phyloP scores from a whole-genome alignment of 1,140 invertebrate species.

The Medauroidea extradentata region DNA sequence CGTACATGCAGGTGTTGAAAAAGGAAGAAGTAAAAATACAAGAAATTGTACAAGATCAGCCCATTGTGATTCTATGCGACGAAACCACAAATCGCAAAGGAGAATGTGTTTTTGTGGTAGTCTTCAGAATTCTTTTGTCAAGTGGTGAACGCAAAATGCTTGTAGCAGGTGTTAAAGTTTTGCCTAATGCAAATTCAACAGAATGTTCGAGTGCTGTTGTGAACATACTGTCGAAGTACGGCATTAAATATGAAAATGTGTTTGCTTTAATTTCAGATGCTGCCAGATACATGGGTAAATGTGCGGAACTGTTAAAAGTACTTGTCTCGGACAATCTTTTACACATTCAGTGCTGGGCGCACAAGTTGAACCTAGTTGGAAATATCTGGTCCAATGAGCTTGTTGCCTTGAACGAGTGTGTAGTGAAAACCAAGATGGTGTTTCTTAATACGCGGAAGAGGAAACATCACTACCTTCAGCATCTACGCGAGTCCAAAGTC shows the following conservation, averaged over 20 bases:
- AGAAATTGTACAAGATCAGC: not conserved
- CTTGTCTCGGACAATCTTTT: not conserved
- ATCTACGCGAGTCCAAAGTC: not conserved
- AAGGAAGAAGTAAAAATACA: not conserved
- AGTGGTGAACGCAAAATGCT: not conserved
- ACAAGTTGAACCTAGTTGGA: slow-evolving; percentile 1
- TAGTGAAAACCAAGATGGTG: not conserved
- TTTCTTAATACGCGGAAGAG: slow-evolving; percentile 6
- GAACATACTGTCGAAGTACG: not conserved
- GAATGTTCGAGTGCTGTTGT: slow-evolving; percentile 3
- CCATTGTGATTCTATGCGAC: not conserved
- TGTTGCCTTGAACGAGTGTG: slow-evolving; percentile 2
- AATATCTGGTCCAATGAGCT: not conserved
- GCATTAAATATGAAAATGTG: slow-evolving; percentile 8
- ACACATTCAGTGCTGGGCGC: slow-evolving; percentile 4
- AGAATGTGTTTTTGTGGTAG: slow-evolving; percentile 5
- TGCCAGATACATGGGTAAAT: slow-evolving; percentile 9
- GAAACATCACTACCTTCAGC: not conserved
- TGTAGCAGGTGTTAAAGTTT: not conserved
- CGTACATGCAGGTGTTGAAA: not conserved
- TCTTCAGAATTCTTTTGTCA: not conserved
- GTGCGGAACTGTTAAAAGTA: not conserved
- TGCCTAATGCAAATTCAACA: not conserved
- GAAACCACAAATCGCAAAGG: slow-evolving; percentile 3
- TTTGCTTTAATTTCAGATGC: slow-evolving; percentile 1